phyloP scores from a whole-genome alignment of 2,888 invertebrate species.

The Heteropelma amictum region DNA sequence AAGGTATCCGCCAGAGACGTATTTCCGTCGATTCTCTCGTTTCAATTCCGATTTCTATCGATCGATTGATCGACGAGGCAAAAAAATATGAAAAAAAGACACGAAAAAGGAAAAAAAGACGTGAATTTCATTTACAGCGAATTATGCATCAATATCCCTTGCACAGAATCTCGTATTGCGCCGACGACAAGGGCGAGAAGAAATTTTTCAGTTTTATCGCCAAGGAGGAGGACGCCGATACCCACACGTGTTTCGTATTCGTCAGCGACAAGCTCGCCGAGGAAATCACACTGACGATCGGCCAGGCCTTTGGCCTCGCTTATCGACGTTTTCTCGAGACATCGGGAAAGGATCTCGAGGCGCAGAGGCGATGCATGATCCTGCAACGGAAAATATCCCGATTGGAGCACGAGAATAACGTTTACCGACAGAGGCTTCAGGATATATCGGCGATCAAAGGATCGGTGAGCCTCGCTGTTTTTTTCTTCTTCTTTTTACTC shows the following conservation, averaged over 20 bases:
- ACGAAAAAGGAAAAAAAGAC: not conserved
- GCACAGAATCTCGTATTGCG: slow-evolving; percentile 98
- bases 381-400: slow-evolving; percentile 93
- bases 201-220: slow-evolving; percentile 98
- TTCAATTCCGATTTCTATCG: no score
- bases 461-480: slow-evolving; percentile 71
- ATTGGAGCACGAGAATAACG: slow-evolving; percentile 90
- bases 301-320: slow-evolving; percentile 98
- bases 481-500: not conserved
- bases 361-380: slow-evolving; percentile 86
- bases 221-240: slow-evolving; percentile 86
- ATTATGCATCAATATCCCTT: slow-evolving; percentile 97
- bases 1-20: slow-evolving; percentile 65
- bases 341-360: slow-evolving; percentile 92
- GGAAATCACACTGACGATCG: slow-evolving; percentile 98
- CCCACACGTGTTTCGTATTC: slow-evolving; percentile 97
- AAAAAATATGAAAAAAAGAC: no score
- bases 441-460: slow-evolving; percentile 82
- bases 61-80: no score
- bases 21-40: not conserved
- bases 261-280: slow-evolving; percentile 98
- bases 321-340: slow-evolving; percentile 96
- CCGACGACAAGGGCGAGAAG: slow-evolving; percentile 98
- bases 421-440: slow-evolving; percentile 89
- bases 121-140: slow-evolving; percentile 75